Conservation (phyloP, 2,113 vertebrate genomes). For the Monopterus albus region DNA sequence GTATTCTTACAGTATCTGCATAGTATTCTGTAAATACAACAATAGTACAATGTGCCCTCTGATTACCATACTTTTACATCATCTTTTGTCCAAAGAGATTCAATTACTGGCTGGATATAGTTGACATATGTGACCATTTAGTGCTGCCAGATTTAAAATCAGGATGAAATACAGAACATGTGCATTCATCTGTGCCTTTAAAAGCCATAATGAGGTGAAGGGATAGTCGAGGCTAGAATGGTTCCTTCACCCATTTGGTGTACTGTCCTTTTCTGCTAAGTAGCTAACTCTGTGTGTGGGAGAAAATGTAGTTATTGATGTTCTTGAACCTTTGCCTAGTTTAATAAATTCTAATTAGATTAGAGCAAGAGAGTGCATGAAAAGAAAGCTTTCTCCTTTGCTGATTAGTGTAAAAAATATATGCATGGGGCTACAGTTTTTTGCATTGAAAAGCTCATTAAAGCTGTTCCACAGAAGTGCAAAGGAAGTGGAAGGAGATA, state of each 20-base stretch:
- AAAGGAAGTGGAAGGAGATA: conserved; percentile 38
- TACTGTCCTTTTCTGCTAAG: conserved; percentile 20
- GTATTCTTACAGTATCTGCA: conserved; percentile 7
- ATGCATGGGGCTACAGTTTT: conserved; percentile 58
- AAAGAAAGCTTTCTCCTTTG: conserved; percentile 63
- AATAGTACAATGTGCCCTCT: conserved; percentile 39
- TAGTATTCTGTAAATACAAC: conserved; percentile 11
- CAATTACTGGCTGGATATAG: conserved; percentile 63
- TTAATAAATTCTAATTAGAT: conserved; percentile 79
- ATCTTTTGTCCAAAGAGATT: conserved; percentile 58
- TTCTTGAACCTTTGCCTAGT: conserved; percentile 71
- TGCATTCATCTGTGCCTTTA: conserved; percentile 49
- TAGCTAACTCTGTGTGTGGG: conserved; percentile 27
- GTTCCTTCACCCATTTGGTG: conserved; percentile 27
- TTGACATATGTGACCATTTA: conserved; percentile 65
- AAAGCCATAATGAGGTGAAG: conserved; percentile 54
- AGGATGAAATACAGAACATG: conserved; percentile 50
- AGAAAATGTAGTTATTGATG: conserved; percentile 52
- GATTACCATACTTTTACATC: conserved; percentile 61
- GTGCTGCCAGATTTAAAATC: conserved; percentile 49
- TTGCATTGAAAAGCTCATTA: conserved; percentile 74
- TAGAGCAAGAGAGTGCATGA: conserved; percentile 58
- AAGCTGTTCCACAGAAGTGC: conserved; percentile 39
- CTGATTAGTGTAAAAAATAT: conserved; percentile 75
- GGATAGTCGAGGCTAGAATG: conserved; percentile 39